Evolutionary conservation across 2,113 vertebrate genomes (phyloP).

Genomic region (Microtus oregoni): DNA sequence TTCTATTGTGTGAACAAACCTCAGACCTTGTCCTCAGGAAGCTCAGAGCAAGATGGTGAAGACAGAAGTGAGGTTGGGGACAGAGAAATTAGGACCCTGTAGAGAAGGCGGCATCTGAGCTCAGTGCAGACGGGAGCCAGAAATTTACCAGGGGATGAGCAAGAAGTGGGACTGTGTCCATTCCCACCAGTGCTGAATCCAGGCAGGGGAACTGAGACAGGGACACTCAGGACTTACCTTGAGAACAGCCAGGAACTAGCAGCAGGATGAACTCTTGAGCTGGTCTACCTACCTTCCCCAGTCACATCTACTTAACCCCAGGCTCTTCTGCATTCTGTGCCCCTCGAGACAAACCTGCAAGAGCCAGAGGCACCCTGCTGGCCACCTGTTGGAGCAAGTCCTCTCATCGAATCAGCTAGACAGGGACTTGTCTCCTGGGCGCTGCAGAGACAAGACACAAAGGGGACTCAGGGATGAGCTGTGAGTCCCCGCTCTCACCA

Average conservation of each 20-base stretch:
- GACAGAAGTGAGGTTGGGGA: not conserved
- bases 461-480: not conserved
- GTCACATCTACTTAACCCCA: not conserved
- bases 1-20: not conserved
- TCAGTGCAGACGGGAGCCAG: not conserved
- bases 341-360: not conserved
- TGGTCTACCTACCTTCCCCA: not conserved
- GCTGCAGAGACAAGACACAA: not conserved
- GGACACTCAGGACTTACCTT: not conserved
- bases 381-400: not conserved
- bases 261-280: not conserved
- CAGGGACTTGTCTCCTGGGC: not conserved
- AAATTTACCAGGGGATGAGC: not conserved
- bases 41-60: not conserved
- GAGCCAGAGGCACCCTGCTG: not conserved
- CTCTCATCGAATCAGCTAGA: not conserved
- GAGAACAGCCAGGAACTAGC: not conserved
- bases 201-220: constrained; percentile 17
- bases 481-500: not conserved
- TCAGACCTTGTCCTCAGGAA: not conserved
- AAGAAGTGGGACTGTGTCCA: not conserved
- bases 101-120: constrained; percentile 3
- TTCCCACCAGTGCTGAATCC: not conserved
- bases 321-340: not conserved
- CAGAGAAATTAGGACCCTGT: not conserved